Percentiles rank a stretch among this genome's conserved stretches.
Evolutionary conservation across 2,888 invertebrate genomes (phyloP).

Genomic region (Petrolisthes cinctipes): DNA sequence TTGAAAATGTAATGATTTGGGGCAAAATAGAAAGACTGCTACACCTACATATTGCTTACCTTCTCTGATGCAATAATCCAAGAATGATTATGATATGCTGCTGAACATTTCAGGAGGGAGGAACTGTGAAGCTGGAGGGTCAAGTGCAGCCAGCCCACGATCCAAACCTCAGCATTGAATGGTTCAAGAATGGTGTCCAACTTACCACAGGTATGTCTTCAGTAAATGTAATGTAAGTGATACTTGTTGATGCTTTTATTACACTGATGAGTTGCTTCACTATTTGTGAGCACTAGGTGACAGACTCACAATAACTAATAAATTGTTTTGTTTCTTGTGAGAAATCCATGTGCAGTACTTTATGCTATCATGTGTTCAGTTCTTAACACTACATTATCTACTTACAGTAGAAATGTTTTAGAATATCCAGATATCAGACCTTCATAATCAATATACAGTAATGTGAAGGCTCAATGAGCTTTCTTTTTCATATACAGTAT

Average conservation of each 20-base stretch:
- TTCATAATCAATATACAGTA: too few relatives aligned
- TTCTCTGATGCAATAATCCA: background rate
- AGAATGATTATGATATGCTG: background rate
- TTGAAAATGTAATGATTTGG: background rate
- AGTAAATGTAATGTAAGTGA: background rate
- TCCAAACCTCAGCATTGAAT: conserved; percentile 86
- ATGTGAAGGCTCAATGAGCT: too few relatives aligned
- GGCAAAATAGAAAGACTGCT: background rate
- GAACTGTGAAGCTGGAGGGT: conserved; percentile 87
- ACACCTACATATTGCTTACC: too few relatives aligned
- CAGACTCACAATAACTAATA: too few relatives aligned
- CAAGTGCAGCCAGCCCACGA: conserved; percentile 92
- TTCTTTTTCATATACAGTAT: too few relatives aligned
- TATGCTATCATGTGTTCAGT: too few relatives aligned
- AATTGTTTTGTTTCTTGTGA: too few relatives aligned
- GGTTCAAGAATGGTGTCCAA: conserved; percentile 92
- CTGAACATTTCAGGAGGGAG: conserved; percentile 77
- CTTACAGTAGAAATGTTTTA: too few relatives aligned
- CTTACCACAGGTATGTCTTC: conserved; percentile 79
- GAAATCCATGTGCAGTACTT: too few relatives aligned
- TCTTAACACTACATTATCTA: too few relatives aligned
- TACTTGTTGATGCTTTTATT: conserved; percentile 5
- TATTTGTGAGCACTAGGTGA: too few relatives aligned
- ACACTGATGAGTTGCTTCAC: background rate
- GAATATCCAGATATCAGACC: too few relatives aligned